phyloP scores from a whole-genome alignment of 2,113 vertebrate species.

The Apaloderma vittatum region DNA sequence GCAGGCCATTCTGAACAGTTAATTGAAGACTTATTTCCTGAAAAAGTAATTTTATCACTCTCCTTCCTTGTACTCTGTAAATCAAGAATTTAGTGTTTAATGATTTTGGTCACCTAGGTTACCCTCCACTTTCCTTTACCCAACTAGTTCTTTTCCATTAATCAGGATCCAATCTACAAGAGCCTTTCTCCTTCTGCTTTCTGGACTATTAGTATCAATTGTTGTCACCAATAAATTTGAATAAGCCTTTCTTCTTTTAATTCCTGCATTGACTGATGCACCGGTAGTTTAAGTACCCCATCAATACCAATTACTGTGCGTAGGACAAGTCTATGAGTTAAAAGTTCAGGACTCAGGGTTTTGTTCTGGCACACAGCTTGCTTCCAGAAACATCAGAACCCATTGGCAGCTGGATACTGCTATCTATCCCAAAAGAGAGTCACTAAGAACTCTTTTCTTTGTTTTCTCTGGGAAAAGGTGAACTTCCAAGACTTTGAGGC shows the following conservation, averaged over 20 bases:
- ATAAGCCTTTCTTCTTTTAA: neutral
- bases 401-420: neutral
- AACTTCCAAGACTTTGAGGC: neutral
- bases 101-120: neutral
- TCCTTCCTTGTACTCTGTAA: neutral
- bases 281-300: slow-evolving; percentile 3
- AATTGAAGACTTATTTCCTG: neutral
- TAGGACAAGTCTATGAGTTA: neutral
- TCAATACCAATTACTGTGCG: slow-evolving; percentile 40
- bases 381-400: neutral
- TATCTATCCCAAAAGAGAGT: neutral
- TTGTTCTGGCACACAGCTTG: neutral
- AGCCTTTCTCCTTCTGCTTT: neutral
- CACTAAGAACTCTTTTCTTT: neutral
- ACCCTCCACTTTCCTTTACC: neutral
- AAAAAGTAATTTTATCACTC: neutral
- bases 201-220: slow-evolving; percentile 2
- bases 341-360: neutral
- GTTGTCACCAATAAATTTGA: slow-evolving; percentile 22
- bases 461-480: neutral
- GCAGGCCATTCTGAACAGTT: neutral
- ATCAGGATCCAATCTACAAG: neutral
- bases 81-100: neutral
- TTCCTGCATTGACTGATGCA: slow-evolving; percentile 7
- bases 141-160: neutral